Evolutionary conservation across 2,113 vertebrate species (phyloP).

Genomic region (Gasterosteus nipponicus): DNA sequence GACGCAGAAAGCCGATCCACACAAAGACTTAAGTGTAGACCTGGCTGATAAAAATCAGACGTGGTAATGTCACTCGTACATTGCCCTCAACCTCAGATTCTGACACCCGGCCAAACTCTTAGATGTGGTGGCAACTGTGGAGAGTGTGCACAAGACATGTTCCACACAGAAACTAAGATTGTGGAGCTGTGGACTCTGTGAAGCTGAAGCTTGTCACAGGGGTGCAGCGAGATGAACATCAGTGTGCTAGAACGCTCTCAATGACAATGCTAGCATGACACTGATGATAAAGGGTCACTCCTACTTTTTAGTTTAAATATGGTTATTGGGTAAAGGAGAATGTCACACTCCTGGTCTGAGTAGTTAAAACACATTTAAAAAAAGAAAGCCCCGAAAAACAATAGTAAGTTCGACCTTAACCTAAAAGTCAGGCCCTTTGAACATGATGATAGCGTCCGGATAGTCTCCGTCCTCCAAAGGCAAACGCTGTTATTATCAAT

Average conservation of each 20-base stretch:
- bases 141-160: neutral
- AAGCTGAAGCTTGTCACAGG: neutral
- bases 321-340: neutral
- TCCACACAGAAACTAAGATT: neutral
- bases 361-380: neutral
- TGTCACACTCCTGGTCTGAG: neutral
- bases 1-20: neutral
- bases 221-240: neutral
- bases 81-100: neutral
- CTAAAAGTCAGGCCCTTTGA: conserved; percentile 17
- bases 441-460: conserved; percentile 37
- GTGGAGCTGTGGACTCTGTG: neutral
- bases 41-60: neutral
- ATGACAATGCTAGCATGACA: neutral
- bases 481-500: conserved; percentile 59
- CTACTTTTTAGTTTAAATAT: neutral
- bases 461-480: conserved; percentile 29
- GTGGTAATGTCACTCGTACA: neutral
- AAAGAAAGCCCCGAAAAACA: neutral
- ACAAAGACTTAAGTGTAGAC: neutral
- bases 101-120: conserved; percentile 1
- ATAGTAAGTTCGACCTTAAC: neutral
- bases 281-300: neutral
- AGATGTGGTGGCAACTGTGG: conserved; percentile 2
- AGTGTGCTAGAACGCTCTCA: neutral